Conservation (phyloP, 2,888 invertebrate genomes). For the Cetonia aurata region DNA sequence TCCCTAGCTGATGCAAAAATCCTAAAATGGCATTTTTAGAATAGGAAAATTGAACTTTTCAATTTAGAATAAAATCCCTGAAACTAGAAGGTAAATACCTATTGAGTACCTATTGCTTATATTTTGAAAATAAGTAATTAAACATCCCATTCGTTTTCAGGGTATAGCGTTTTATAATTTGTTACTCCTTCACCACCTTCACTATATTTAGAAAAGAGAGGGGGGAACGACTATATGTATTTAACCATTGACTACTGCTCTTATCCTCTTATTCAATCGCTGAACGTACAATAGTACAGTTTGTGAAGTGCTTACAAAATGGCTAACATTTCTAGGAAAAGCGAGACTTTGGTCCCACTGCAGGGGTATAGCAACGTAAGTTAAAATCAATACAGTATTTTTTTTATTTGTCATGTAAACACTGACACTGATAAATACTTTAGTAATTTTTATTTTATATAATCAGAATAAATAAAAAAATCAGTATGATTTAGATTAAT, state of each 20-base stretch:
- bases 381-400: conserved; percentile 24
- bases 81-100: too few species aligned
- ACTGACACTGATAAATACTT: not conserved
- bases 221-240: conserved; percentile 6
- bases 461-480: not conserved
- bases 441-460: not conserved
- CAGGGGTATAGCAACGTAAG: conserved; percentile 45
- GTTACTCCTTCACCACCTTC: conserved; percentile 12
- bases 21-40: too few species aligned
- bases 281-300: conserved; percentile 23
- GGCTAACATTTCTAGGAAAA: conserved; percentile 44
- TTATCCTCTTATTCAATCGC: conserved; percentile 35
- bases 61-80: too few species aligned
- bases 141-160: not conserved
- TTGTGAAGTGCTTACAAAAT: conserved; percentile 39
- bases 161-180: not conserved
- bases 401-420: not conserved
- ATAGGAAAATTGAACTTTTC: too few species aligned
- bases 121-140: not conserved
- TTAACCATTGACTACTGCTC: conserved; percentile 9
- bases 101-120: too few species aligned
- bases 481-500: not conserved
- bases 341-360: conserved; percentile 43
- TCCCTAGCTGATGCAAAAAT: too few species aligned
- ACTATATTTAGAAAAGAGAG: conserved; percentile 19